Evolutionary conservation across 2,797 vertebrate species (phyloP), one percentile per base, ranked within the genome.

Genomic region (Alauda arvensis): DNA sequence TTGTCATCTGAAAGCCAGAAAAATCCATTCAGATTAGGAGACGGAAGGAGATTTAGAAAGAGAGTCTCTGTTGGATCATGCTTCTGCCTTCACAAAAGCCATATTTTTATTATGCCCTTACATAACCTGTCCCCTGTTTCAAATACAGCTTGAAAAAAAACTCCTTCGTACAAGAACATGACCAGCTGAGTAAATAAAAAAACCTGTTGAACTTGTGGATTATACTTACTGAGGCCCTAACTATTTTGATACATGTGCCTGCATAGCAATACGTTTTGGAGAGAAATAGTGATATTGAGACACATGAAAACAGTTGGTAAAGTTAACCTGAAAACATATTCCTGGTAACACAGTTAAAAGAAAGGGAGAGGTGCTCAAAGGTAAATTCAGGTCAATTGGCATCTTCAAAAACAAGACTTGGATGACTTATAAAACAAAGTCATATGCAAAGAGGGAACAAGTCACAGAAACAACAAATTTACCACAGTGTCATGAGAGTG

Each of bases 101-200:
- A 74, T 71, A 76, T 91, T 94, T 81, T 91, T 77, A 67, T 93
- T 80, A 89, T 83, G 69, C 85, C 83, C 91, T 92, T 94, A 94
- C 71, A 94, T 92, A 95, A 93, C 91, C 92, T 90, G 77, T 93
- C 92, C 89, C 53, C 53, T 81, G 48, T 81, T 91, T 88, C 93
- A 92, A 90, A 78, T 88, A 74, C n/a, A 79, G 76, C 56, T 81
- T 76, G 48, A 56, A 88, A 67, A 88, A 88, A 67, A 45, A 8
- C 63, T 91, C 14, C 52, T 74, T 88, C 37, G 0, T 66, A 88
- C 63, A 92, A 94, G 90, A 89, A 78, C 92, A 95, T 78, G 82
- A 69, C 84, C 94, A 94, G 95, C 94, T 94, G 95, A 94, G 66
- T 89, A 92, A 95, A 94, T 90, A 95, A 90, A 93, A 95, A 92